Conservation (phyloP, 2,888 invertebrate genomes). For the Prenolepis imparis region DNA sequence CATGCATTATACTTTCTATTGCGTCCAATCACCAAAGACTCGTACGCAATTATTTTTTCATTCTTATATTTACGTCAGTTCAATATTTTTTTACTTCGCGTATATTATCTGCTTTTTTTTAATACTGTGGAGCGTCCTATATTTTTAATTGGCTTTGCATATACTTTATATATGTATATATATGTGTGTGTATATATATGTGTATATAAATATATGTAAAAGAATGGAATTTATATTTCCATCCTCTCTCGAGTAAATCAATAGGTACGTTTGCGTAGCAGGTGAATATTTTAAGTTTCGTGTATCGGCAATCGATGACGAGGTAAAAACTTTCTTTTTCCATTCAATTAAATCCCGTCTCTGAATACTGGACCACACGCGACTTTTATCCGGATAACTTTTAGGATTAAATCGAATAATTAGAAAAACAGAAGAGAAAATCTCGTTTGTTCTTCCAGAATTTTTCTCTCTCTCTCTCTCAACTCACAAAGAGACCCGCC, state of each 20-base stretch:
- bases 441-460: constrained; percentile 57
- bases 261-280: constrained; percentile 40
- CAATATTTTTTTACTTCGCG: constrained; percentile 29
- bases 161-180: constrained; percentile 12
- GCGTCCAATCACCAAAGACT: constrained; percentile 51
- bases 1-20: constrained; percentile 24
- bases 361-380: constrained; percentile 56
- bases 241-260: constrained; percentile 42
- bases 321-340: constrained; percentile 40
- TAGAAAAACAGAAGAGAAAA: constrained; percentile 25
- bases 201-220: background rate
- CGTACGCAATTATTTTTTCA: constrained; percentile 42
- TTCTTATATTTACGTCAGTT: constrained; percentile 49
- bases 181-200: background rate
- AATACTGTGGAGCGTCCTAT: constrained; percentile 38
- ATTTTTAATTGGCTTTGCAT: constrained; percentile 41
- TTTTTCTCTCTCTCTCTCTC: constrained; percentile 28
- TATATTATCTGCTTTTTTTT: constrained; percentile 31
- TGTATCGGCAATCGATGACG: constrained; percentile 47
- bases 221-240: constrained; percentile 48
- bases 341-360: constrained; percentile 47
- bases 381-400: constrained; percentile 71
- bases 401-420: constrained; percentile 65
- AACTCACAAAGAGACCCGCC: constrained; percentile 58
- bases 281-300: constrained; percentile 45